A percentile compares a stretch with the other conserved stretches of the same genome.
These are phyloP conservation scores for Scaptodrosophila lebanonensis DNA, from an alignment of 1,140 invertebrate genomes.

Conservation along the genomic window DNA sequence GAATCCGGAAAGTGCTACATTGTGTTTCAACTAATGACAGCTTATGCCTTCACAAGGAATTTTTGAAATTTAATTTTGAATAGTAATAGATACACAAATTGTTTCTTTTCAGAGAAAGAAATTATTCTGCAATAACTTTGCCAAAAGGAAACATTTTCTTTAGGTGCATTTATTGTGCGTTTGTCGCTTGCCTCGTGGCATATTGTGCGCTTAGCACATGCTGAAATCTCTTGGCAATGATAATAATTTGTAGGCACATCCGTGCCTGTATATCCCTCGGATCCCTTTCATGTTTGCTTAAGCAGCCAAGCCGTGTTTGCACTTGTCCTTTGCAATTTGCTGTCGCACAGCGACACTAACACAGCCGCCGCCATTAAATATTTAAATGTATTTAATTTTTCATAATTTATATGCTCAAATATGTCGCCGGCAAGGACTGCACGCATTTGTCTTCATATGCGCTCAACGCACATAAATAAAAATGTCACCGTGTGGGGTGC, in stretches of 20 bases:
- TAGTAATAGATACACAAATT: too few species aligned
- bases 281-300: constrained; percentile 42
- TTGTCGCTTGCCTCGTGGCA: too few species aligned
- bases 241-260: constrained; percentile 59
- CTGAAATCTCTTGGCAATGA: constrained; percentile 35
- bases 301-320: constrained; percentile 16
- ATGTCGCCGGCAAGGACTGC: constrained; percentile 39
- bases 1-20: too few species aligned
- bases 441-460: constrained; percentile 36
- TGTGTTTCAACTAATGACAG: too few species aligned
- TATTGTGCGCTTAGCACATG: constrained; percentile 32
- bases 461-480: constrained; percentile 49
- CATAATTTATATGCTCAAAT: constrained; percentile 63
- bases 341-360: too few species aligned
- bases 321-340: constrained; percentile 18
- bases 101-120: too few species aligned
- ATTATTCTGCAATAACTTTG: too few species aligned
- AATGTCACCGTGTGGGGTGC: too few species aligned
- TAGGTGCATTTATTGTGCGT: too few species aligned
- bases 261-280: constrained; percentile 32
- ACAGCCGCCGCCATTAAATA: constrained; percentile 63
- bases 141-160: too few species aligned
- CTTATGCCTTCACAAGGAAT: too few species aligned
- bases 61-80: too few species aligned
- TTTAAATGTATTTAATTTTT: constrained; percentile 66